Evolutionary conservation across 2,113 vertebrate species (phyloP).

Genomic region (Eidolon helvum): DNA sequence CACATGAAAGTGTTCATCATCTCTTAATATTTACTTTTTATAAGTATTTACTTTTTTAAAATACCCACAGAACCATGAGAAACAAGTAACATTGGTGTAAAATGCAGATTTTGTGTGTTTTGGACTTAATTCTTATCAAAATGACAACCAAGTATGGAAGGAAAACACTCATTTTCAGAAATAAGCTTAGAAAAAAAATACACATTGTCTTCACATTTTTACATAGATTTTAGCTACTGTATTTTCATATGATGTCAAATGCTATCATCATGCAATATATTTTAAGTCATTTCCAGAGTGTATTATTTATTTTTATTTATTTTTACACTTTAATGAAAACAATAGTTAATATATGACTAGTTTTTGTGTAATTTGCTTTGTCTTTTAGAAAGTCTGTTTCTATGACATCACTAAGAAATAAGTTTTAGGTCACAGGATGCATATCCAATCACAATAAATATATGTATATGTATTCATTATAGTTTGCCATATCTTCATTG

Average conservation of each 20-base stretch:
- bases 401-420: background rate
- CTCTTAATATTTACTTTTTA: background rate
- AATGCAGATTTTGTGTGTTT: background rate
- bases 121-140: background rate
- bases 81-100: background rate
- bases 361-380: background rate
- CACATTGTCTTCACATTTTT: background rate
- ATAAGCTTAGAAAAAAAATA: background rate
- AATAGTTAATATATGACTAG: background rate
- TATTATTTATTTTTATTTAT: background rate
- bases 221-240: background rate
- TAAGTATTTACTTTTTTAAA: conserved; percentile 36
- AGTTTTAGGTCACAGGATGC: background rate
- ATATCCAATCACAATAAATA: background rate
- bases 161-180: background rate
- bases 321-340: background rate
- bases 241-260: background rate
- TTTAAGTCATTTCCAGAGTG: background rate
- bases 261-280: background rate
- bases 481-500: background rate
- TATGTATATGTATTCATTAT: background rate
- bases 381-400: background rate
- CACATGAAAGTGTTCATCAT: background rate
- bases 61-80: background rate
- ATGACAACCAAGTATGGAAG: background rate